These are phyloP conservation scores for Lagenorhynchus albirostris DNA, from an alignment of 2,113 vertebrate genomes.

Conservation along the genomic window DNA sequence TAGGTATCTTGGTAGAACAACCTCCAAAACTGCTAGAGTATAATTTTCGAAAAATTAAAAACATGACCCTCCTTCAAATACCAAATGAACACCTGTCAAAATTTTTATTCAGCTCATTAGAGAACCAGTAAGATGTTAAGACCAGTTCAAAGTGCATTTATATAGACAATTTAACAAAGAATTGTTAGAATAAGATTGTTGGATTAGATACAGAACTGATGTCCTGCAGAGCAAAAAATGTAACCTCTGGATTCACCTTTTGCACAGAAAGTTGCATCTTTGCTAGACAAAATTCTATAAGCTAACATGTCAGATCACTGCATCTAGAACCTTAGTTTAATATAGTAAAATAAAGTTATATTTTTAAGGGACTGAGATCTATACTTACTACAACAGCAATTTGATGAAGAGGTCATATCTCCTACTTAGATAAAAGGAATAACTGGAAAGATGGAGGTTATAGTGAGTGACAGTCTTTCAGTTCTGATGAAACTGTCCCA, in stretches of 20 bases:
- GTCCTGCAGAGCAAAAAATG: background rate
- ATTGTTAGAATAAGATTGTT: background rate
- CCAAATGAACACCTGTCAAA: background rate
- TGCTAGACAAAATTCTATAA: background rate
- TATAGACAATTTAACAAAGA: background rate
- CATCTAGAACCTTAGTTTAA: background rate
- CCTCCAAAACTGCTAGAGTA: background rate
- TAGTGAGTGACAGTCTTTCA: background rate
- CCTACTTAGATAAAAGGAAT: background rate
- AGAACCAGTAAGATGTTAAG: background rate
- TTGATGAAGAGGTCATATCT: background rate
- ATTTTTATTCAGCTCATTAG: background rate
- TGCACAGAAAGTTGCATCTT: background rate
- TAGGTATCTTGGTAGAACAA: background rate
- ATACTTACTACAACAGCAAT: background rate
- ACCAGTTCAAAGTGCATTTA: background rate
- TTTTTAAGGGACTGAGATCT: background rate
- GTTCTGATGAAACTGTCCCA: background rate
- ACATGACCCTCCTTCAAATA: background rate
- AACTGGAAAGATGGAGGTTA: background rate
- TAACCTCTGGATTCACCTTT: background rate
- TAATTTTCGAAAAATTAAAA: background rate
- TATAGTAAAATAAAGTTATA: background rate
- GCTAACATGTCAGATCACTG: background rate
- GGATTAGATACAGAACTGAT: background rate